Evolutionary conservation across 2,888 invertebrate species (phyloP).

Genomic region (Nomada fabriciana): DNA sequence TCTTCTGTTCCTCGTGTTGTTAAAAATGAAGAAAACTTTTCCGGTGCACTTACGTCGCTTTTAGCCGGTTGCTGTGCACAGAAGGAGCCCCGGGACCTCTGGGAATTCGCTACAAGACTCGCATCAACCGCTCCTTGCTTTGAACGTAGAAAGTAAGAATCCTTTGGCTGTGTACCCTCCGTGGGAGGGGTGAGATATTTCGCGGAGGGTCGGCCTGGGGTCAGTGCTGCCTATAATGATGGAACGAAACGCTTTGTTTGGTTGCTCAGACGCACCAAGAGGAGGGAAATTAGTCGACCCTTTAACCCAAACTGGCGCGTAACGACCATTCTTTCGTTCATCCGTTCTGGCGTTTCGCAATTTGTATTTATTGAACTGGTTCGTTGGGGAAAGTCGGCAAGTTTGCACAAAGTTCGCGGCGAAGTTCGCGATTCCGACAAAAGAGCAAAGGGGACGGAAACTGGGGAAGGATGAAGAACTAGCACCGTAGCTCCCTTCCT

Average conservation of each 20-base stretch:
- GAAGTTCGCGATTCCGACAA: conserved; percentile 47
- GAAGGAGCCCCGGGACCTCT: conserved; percentile 41
- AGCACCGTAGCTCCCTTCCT: conserved; percentile 34
- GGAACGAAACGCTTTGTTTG: background rate
- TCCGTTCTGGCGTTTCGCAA: conserved; percentile 69
- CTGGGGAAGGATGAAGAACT: background rate
- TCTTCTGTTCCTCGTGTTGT: conserved; percentile 65
- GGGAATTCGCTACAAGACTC: conserved; percentile 50
- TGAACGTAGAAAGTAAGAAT: conserved; percentile 18
- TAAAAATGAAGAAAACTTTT: conserved; percentile 66
- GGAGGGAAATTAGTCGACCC: conserved; percentile 31
- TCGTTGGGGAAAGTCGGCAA: conserved; percentile 71
- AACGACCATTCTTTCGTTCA: conserved; percentile 71
- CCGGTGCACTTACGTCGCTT: conserved; percentile 59
- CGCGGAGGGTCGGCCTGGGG: background rate
- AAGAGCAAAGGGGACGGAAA: background rate
- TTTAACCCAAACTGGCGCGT: background rate
- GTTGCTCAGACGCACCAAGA: background rate
- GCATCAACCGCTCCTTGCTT: conserved; percentile 18
- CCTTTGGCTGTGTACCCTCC: background rate
- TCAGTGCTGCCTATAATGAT: background rate
- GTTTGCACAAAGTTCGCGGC: conserved; percentile 73
- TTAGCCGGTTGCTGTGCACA: conserved; percentile 49
- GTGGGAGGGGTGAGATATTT: background rate
- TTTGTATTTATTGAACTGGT: conserved; percentile 77